phyloP scores from a whole-genome alignment of 53 echinoderm and acorn worm genomes.

The Zoroaster sp. region DNA sequence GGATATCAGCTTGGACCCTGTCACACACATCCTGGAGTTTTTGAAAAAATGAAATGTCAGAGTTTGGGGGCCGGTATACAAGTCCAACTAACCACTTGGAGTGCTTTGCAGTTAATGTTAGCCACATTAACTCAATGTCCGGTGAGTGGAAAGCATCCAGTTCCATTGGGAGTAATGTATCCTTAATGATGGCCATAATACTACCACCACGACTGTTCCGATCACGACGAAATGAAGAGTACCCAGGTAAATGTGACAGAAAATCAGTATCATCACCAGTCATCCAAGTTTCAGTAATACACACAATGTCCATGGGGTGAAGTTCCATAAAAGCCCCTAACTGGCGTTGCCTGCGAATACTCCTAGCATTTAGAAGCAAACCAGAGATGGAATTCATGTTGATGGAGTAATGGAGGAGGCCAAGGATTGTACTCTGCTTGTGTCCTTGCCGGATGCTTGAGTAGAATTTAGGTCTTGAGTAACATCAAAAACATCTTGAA shows the following conservation, averaged over 20 bases:
- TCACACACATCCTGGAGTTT: constrained; percentile 2
- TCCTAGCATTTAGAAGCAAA: neutral
- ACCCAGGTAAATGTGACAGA: neutral
- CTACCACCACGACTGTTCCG: constrained; percentile 10
- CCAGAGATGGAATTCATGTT: neutral
- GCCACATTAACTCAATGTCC: neutral
- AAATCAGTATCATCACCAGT: neutral
- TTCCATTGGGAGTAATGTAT: neutral
- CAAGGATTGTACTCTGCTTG: neutral
- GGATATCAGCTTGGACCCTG: neutral
- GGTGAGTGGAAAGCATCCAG: neutral
- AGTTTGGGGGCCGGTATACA: neutral
- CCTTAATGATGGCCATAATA: neutral
- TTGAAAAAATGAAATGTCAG: neutral
- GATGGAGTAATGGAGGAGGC: neutral
- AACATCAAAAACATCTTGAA: neutral
- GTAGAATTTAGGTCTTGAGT: neutral
- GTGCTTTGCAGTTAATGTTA: neutral
- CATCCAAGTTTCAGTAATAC: constrained; percentile 6
- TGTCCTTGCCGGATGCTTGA: neutral
- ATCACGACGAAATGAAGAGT: neutral
- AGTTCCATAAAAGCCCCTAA: neutral
- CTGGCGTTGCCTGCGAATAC: neutral
- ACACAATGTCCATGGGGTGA: neutral
- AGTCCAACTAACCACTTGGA: neutral